Evolutionary conservation across 2,888 invertebrate genomes (phyloP), one percentile per base, ranked within the genome.

Genomic region (Drosophila anceps): DNA sequence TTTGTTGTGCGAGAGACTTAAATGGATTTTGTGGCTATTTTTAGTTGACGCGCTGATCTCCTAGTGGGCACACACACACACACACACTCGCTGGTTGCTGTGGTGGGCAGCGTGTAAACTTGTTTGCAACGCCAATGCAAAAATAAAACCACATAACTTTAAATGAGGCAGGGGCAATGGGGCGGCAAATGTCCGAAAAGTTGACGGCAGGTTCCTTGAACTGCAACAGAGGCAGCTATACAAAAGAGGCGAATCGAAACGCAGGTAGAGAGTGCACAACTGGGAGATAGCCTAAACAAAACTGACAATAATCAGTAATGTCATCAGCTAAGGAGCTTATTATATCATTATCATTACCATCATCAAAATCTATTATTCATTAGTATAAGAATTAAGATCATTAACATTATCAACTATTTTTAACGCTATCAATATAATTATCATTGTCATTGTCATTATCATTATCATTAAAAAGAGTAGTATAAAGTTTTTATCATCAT

Each of bases 121-220:
- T 79, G 77, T 79, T 79, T 79, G 59, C 59, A 50, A 53, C 51
- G 65, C 44, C 63, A 79, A 62, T 76, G 68, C 65, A 71, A 62
- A 62, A 76, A 54, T 39, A 54, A 54, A 29, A 54, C n/a, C 54
- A 35, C 54, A 54, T 54, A 54, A 39, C 54, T 54, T 37, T 27
- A 12, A 54, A 39, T 39, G 24, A 13, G 15, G 20, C 29, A n/a
- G 37, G 37, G 44, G 55, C 24, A 43, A 43, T 58, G 65, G 43
- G 33, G 43, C 43, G 43, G 60, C 31, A 31, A 46, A 41, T 39
- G 44, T 37, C 24, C 51, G 12, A 54, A 69, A 67, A 58, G 20
- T 67, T 55, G 67, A 48, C 29, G 60, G 27, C 54, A 82, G 59
- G 84, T 84, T 84, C 84, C 88, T 84, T 84, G 84, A 84, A 57